A percentile compares a stretch with the other conserved stretches of the same genome.
Evolutionary conservation across 1,140 invertebrate species (phyloP).

Genomic region (Drosophila seguyi): DNA sequence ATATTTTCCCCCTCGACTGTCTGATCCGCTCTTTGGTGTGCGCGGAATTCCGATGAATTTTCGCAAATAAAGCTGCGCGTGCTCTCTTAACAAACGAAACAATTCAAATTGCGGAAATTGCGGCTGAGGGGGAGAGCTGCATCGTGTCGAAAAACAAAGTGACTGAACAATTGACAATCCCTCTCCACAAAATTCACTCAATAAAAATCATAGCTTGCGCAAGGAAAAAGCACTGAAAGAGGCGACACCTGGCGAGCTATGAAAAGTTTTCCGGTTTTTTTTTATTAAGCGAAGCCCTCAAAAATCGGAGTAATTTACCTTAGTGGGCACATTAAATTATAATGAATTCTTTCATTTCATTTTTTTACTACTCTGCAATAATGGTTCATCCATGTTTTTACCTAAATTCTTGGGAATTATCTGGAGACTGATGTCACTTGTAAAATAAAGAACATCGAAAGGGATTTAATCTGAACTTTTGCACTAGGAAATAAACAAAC

Average conservation of each 20-base stretch:
- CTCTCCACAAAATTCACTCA: conserved; percentile 6
- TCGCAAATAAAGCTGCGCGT: conserved; percentile 40
- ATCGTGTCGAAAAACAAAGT: conserved; percentile 28
- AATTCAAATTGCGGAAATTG: conserved; percentile 31
- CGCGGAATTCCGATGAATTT: conserved; percentile 2
- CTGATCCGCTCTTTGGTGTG: conserved; percentile 1
- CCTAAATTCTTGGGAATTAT: neutral
- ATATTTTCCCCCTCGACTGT: neutral
- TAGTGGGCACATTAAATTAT: conserved; percentile 16
- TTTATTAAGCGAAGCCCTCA: neutral
- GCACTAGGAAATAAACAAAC: no score
- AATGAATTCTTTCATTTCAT: conserved; percentile 35
- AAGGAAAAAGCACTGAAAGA: neutral
- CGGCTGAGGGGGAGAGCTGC: neutral
- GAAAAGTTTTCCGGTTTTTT: conserved; percentile 2
- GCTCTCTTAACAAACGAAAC: conserved; percentile 32
- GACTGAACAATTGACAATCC: conserved; percentile 37
- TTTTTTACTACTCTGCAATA: neutral
- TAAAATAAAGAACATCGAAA: no score
- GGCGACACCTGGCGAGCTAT: neutral
- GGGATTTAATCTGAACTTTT: no score
- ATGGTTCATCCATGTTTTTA: conserved; percentile 20
- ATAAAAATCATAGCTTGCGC: conserved; percentile 46
- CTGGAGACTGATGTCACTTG: no score
- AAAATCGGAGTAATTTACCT: conserved; percentile 22